A percentile compares a stretch with the other conserved stretches of the same genome.
These are phyloP conservation scores for Neoniphon sammara DNA, from an alignment of 2,797 vertebrate species.

Conservation along the genomic window DNA sequence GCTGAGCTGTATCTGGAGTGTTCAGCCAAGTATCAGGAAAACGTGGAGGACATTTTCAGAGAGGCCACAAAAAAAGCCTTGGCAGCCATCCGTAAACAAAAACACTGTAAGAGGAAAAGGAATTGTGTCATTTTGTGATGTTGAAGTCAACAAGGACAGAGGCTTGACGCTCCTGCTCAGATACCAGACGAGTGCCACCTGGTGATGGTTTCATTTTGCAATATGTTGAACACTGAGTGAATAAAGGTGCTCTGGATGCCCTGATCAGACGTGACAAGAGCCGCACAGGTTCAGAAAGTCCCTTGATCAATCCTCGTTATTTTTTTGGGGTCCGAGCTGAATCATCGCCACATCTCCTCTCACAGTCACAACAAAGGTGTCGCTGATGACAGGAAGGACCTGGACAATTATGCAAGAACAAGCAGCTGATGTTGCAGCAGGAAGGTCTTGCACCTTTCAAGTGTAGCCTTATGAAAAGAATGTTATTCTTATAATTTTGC, in stretches of 20 bases:
- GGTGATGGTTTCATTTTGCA: not conserved
- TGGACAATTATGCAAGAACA: conserved; percentile 40
- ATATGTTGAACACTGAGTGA: not conserved
- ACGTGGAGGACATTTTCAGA: conserved; percentile 92
- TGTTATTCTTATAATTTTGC: not conserved
- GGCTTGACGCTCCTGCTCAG: not conserved
- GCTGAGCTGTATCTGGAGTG: conserved; percentile 94
- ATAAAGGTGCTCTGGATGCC: not conserved
- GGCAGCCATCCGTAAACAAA: conserved; percentile 83
- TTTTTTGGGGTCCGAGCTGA: not conserved
- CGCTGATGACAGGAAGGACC: conserved; percentile 36
- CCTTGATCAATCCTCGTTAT: not conserved
- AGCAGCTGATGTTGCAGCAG: not conserved
- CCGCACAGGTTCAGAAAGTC: not conserved
- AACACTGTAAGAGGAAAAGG: conserved; percentile 75
- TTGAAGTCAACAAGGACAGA: not conserved
- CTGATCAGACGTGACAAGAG: not conserved
- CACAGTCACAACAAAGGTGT: conserved; percentile 3
- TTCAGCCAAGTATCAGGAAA: conserved; percentile 94
- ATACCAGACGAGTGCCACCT: no score
- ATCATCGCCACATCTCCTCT: not conserved
- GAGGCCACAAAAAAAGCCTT: conserved; percentile 89
- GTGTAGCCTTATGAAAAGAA: not conserved
- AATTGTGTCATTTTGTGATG: conserved; percentile 77
- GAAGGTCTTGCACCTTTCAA: not conserved